A percentile compares a stretch with the other conserved stretches of the same genome.
Conservation (phyloP, 2,113 vertebrate genomes). For the Archilochus colubris region DNA sequence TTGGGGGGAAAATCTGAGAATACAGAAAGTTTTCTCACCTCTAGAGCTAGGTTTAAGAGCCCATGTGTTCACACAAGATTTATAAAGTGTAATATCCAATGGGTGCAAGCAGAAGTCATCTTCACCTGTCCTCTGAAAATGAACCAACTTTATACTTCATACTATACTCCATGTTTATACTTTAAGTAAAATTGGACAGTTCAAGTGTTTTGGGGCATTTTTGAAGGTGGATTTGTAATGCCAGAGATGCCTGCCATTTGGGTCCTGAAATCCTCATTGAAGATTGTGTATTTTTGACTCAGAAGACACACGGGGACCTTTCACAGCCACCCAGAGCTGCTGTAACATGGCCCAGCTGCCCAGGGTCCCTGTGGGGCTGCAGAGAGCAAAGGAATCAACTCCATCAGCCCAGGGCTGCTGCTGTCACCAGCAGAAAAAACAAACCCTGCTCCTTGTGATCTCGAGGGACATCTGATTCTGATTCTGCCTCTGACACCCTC, state of each 20-base stretch:
- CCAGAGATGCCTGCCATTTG: background rate
- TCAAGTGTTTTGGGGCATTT: background rate
- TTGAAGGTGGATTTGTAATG: background rate
- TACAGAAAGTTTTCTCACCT: background rate
- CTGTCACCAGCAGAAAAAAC: background rate
- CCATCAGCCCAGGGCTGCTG: background rate
- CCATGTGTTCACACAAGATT: background rate
- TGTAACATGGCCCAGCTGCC: background rate
- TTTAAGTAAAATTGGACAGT: background rate
- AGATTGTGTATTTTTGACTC: background rate
- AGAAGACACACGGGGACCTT: background rate
- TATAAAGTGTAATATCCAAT: background rate
- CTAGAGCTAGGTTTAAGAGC: background rate
- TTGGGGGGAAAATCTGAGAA: background rate
- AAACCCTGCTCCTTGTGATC: background rate
- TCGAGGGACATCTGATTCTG: background rate
- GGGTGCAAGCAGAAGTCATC: background rate
- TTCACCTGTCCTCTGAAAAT: background rate
- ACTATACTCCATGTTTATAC: background rate
- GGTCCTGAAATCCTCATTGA: background rate
- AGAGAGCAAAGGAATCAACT: background rate
- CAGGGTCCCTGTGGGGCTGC: fast-evolving
- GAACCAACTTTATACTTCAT: background rate
- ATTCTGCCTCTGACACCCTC: background rate
- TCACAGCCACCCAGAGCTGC: background rate